Conservation (phyloP, 2,113 vertebrate genomes). For the Gracilinanus agilis region DNA sequence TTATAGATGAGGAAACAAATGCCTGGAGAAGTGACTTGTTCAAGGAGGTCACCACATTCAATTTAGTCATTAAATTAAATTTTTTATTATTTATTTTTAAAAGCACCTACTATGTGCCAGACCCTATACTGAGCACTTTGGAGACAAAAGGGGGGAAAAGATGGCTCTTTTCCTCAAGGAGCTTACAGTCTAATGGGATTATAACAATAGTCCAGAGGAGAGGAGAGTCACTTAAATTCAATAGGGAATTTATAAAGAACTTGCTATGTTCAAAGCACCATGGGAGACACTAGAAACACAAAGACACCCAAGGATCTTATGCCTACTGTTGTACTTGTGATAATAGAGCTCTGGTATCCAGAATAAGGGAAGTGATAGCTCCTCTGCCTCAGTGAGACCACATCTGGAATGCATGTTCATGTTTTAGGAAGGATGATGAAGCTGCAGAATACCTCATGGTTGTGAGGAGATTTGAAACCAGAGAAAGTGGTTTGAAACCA, state of each 20-base stretch:
- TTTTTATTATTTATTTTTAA: too few species aligned
- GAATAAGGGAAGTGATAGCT: not conserved
- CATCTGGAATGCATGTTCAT: too few species aligned
- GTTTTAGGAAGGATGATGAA: not conserved
- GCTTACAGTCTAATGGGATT: not conserved
- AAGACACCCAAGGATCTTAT: not conserved
- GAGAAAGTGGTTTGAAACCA: not conserved
- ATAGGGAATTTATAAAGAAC: not conserved
- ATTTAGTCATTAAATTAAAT: too few species aligned
- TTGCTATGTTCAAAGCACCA: not conserved
- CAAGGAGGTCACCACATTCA: too few species aligned
- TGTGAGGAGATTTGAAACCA: not conserved
- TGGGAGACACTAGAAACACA: not conserved
- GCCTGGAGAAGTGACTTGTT: too few species aligned
- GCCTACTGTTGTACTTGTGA: not conserved
- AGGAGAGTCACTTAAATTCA: not conserved
- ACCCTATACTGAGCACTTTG: too few species aligned
- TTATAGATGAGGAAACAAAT: too few species aligned
- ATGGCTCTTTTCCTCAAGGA: not conserved
- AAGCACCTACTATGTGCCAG: too few species aligned
- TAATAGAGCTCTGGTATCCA: not conserved
- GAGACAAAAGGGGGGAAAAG: not conserved
- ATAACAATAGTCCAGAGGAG: not conserved
- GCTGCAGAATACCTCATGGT: not conserved
- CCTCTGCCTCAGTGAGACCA: not conserved